Percentiles rank a stretch among this genome's conserved stretches.
These are phyloP conservation scores for Centruroides vittatus DNA, from an alignment of 1,140 invertebrate genomes.

Conservation along the genomic window DNA sequence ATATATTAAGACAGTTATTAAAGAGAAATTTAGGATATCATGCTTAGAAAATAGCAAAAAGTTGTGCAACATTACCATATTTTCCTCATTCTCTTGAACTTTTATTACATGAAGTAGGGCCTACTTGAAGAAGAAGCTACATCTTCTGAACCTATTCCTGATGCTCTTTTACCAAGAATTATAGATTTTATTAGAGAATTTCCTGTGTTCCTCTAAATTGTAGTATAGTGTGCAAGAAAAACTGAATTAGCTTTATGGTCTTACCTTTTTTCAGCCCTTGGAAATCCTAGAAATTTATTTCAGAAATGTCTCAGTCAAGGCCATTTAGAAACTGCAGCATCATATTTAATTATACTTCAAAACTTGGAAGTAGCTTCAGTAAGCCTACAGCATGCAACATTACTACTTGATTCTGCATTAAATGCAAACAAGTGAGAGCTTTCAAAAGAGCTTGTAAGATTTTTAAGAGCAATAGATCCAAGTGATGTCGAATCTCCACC, in stretches of 20 bases:
- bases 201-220: slow-evolving; percentile 86
- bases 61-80: slow-evolving; percentile 84
- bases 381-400: slow-evolving; percentile 80
- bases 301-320: slow-evolving; percentile 81
- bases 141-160: slow-evolving; percentile 95
- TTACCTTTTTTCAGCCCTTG: slow-evolving; percentile 89
- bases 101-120: slow-evolving; percentile 91
- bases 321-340: slow-evolving; percentile 89
- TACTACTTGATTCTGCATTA: slow-evolving; percentile 85
- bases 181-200: slow-evolving; percentile 98
- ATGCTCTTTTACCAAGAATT: slow-evolving; percentile 89
- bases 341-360: slow-evolving; percentile 92
- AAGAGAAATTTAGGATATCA: slow-evolving; percentile 82
- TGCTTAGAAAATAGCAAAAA: slow-evolving; percentile 94
- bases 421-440: slow-evolving; percentile 66
- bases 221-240: slow-evolving; percentile 96
- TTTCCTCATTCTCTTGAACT: slow-evolving; percentile 97
- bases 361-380: slow-evolving; percentile 78
- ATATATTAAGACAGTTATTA: slow-evolving; percentile 90
- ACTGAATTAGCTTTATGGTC: slow-evolving; percentile 98
- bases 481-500: slow-evolving; percentile 74
- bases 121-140: slow-evolving; percentile 97
- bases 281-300: slow-evolving; percentile 89
- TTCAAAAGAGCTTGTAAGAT: slow-evolving; percentile 13
- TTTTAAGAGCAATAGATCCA: too few relatives aligned